Evolutionary conservation across 2,113 vertebrate genomes (phyloP), one percentile per base, ranked within the genome.

Genomic region (Chiloscyllium plagiosum): DNA sequence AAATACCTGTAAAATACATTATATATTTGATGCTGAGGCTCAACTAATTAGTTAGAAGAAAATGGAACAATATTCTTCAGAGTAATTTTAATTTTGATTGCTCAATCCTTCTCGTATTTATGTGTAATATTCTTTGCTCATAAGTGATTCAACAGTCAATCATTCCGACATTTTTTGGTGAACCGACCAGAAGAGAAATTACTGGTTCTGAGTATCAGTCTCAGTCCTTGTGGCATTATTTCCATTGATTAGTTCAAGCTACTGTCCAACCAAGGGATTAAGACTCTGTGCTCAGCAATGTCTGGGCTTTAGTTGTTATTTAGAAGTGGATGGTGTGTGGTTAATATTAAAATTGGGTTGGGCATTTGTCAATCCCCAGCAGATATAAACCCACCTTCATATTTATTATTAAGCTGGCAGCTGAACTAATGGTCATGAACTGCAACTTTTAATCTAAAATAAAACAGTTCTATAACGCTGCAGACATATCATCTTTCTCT

Each of bases 401-500:
- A 93, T 65, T 42, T 93, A 56, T 1, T n/a, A 95, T 72, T 95
- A 95, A 95, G 24, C 42, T 72, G 47, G 69, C 94, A 70, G 69
- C 68, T 72, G 68, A 72, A 33, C 94, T n/a, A 52, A 52, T 90
- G 50, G 87, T 61, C 56, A 61, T n/a, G 87, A 90, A 90, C 87
- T 61, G 12, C 42, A 95, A 52, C 47, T 29, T 70, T 52, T 50
- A 70, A 76, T 52, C 69, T 50, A 50, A 95, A 72, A 52, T 69
- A 69, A 61, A 72, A 72, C 22, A 72, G 47, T 52, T 72, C 42
- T 70, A 33, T 72, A 52, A 72, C 52, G 22, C 42, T 33, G 94
- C 47, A 95, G 94, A 29, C 94, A 72, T 95, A 95, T 95, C 94
- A 33, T 95, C 24, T 95, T 95, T 89, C 86, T 89, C 61, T 95